A percentile compares a stretch with the other conserved stretches of the same genome.
Evolutionary conservation across 37 sponge, comb jelly and placozoan genomes (phyloP).

Genomic region (Tethya wilhelma): DNA sequence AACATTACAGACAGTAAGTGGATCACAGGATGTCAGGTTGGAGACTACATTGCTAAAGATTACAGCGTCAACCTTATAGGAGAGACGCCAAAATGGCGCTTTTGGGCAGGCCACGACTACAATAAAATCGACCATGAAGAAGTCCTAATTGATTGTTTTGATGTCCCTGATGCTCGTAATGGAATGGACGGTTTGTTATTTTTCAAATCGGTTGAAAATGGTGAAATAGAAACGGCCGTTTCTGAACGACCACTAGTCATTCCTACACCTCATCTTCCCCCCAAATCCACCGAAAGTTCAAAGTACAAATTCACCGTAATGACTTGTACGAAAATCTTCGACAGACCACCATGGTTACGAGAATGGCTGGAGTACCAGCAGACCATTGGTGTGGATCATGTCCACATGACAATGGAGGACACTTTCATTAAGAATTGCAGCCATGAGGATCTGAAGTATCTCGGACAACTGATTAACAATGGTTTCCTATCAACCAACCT

Average conservation of each 20-base stretch:
- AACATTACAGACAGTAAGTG: constrained; percentile 13
- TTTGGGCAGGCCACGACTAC: constrained; percentile 6
- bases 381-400: constrained; percentile 19
- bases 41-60: not conserved
- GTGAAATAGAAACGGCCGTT: not conserved
- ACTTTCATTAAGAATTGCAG: not conserved
- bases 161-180: constrained; percentile 12
- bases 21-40: constrained; percentile 25
- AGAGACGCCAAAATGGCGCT: constrained; percentile 23
- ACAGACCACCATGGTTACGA: constrained; percentile 5
- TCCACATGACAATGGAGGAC: constrained; percentile 12
- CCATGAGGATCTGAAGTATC: not conserved
- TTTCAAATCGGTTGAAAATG: not conserved
- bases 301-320: constrained; percentile 22
- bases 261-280: not conserved
- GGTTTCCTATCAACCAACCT: constrained; percentile 28
- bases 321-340: constrained; percentile 15
- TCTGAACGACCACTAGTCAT: constrained; percentile 6
- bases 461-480: not conserved
- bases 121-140: constrained; percentile 29
- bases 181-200: not conserved
- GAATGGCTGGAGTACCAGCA: constrained; percentile 26
- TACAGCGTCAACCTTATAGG: constrained; percentile 6
- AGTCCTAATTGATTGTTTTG: constrained; percentile 20
- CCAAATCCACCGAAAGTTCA: not conserved